Evolutionary conservation across 1,140 invertebrate species (phyloP).

Genomic region (Brachionus rubens): DNA sequence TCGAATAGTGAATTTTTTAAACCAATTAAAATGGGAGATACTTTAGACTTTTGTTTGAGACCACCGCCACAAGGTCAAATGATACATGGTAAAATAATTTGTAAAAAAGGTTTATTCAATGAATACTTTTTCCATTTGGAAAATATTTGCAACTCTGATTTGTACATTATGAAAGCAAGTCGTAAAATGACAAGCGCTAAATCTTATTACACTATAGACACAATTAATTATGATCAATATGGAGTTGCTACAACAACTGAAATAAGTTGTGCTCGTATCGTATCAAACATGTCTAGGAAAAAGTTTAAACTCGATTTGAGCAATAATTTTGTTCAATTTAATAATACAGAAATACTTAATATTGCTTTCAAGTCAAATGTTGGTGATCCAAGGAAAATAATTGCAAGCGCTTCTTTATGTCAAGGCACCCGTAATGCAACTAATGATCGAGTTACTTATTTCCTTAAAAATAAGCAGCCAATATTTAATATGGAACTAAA

Average conservation of each 20-base stretch:
- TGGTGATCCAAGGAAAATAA: conserved; percentile 28
- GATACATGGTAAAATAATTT: conserved; percentile 37
- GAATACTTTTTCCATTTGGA: conserved; percentile 44
- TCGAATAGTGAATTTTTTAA: neutral
- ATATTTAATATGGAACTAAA: conserved; percentile 5
- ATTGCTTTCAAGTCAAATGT: neutral
- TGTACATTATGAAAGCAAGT: conserved; percentile 39
- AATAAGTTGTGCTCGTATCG: conserved; percentile 2
- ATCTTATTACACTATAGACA: conserved; percentile 41
- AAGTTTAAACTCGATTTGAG: conserved; percentile 40
- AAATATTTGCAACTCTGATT: neutral
- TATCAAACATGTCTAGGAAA: conserved; percentile 41
- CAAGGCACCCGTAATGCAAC: neutral
- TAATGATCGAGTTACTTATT: conserved; percentile 41
- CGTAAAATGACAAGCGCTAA: conserved; percentile 22
- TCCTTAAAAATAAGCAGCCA: conserved; percentile 31
- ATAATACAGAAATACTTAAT: conserved; percentile 8
- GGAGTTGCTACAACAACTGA: neutral
- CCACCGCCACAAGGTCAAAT: conserved; percentile 31
- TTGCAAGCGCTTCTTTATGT: conserved; percentile 2
- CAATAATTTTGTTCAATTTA: conserved; percentile 39
- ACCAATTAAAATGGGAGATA: neutral
- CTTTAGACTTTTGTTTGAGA: neutral
- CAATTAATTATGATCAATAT: conserved; percentile 33
- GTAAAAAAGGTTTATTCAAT: conserved; percentile 43